These are phyloP conservation scores for Pogonomyrmex barbatus DNA, from an alignment of 1,140 invertebrate species.

Conservation along the genomic window DNA sequence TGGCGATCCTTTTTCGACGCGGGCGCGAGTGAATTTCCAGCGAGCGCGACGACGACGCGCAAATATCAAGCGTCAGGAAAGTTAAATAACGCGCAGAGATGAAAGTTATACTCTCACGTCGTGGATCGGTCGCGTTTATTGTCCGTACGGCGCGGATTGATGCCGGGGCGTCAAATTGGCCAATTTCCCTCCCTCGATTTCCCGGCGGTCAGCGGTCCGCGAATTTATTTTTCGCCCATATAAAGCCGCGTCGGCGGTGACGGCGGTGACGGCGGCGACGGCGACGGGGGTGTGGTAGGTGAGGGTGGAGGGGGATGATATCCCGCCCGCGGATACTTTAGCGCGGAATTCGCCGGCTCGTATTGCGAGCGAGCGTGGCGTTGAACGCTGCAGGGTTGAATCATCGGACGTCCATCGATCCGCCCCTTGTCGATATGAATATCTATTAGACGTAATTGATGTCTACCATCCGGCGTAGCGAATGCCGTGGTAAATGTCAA, in stretches of 20 bases:
- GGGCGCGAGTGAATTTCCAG: constrained; percentile 2
- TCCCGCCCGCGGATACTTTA: constrained; percentile 42
- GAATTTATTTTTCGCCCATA: constrained; percentile 33
- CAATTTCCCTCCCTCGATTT: constrained; percentile 2
- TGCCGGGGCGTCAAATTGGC: constrained; percentile 35
- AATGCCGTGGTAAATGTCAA: constrained; percentile 70
- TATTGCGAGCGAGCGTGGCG: constrained; percentile 1
- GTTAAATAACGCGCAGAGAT: constrained; percentile 32
- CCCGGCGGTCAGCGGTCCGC: neutral
- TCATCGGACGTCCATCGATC: constrained; percentile 68
- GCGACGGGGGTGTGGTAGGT: neutral
- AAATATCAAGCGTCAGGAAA: constrained; percentile 36
- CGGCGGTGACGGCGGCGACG: neutral
- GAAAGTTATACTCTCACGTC: neutral
- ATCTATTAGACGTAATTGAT: constrained; percentile 79
- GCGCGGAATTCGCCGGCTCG: neutral
- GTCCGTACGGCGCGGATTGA: constrained; percentile 23
- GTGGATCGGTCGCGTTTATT: constrained; percentile 6
- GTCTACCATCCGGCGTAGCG: constrained; percentile 61
- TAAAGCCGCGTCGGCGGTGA: neutral
- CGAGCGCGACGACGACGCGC: neutral
- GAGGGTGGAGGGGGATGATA: neutral
- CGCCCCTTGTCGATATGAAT: constrained; percentile 71
- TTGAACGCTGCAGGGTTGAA: constrained; percentile 1
- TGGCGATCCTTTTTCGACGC: constrained; percentile 15